Percentiles rank a stretch among this genome's conserved stretches.
These are phyloP conservation scores for Chromoteleia sp. DNA, from an alignment of 2,888 invertebrate genomes.

Conservation along the genomic window DNA sequence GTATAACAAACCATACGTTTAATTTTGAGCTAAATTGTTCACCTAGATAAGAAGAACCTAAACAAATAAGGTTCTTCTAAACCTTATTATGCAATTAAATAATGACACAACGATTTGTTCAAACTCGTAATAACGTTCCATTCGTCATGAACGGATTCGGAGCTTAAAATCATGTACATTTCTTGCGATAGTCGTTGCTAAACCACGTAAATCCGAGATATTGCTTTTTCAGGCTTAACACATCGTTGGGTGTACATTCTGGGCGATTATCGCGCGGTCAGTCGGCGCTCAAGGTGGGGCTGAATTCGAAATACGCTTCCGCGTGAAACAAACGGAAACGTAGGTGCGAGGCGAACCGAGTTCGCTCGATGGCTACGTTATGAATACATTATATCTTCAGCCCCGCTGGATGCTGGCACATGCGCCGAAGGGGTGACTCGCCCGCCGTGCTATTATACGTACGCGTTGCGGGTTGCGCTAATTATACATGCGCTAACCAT, in stretches of 20 bases:
- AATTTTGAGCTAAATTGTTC: too few relatives aligned
- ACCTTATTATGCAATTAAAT: constrained; percentile 29
- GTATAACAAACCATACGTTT: too few relatives aligned
- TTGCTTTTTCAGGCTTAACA: constrained; percentile 67
- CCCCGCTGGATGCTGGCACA: constrained; percentile 82
- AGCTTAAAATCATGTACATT: constrained; percentile 57
- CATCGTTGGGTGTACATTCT: constrained; percentile 55
- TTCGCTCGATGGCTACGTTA: constrained; percentile 76
- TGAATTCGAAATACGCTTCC: constrained; percentile 71
- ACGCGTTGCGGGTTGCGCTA: constrained; percentile 75
- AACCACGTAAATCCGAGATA: constrained; percentile 65
- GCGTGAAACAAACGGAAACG: constrained; percentile 68
- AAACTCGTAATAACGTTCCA: constrained; percentile 38
- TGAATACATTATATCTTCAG: constrained; percentile 82
- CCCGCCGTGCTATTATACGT: constrained; percentile 49
- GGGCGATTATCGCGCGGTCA: constrained; percentile 70
- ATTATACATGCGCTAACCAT: constrained; percentile 84
- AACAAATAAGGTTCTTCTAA: too few relatives aligned
- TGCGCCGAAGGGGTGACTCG: constrained; percentile 81
- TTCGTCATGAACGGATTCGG: constrained; percentile 54
- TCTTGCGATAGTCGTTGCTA: constrained; percentile 46
- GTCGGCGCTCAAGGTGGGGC: constrained; percentile 58
- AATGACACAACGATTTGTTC: constrained; percentile 44
- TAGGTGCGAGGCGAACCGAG: constrained; percentile 57
- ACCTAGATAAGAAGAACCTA: too few relatives aligned